These are phyloP conservation scores for Epinotia nisella DNA, from an alignment of 2,888 invertebrate species.

Conservation along the genomic window DNA sequence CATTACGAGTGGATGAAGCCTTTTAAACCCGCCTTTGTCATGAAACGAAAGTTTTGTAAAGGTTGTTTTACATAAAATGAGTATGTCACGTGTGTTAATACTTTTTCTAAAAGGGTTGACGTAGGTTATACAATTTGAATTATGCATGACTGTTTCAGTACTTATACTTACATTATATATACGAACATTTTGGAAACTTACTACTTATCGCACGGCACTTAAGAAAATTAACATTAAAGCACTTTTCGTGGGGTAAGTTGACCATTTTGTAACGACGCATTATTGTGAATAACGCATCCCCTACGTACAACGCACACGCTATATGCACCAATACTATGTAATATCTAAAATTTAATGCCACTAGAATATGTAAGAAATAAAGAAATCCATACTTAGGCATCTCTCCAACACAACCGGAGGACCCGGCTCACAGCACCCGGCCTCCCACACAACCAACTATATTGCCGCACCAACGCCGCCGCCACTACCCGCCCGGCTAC, in stretches of 20 bases:
- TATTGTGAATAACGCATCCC: no score
- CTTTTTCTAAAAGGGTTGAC: slow-evolving; percentile 7
- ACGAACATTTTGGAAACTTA: slow-evolving; percentile 1
- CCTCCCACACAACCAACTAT: no score
- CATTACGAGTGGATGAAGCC: neutral
- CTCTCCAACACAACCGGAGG: no score
- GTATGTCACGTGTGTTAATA: neutral
- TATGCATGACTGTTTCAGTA: neutral
- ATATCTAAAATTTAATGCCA: no score
- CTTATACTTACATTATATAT: neutral
- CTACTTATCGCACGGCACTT: neutral
- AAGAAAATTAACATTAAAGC: slow-evolving; percentile 1
- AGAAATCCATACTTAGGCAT: no score
- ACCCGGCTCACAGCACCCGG: no score
- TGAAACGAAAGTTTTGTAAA: slow-evolving; percentile 5
- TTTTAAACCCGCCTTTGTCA: neutral
- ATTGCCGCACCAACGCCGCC: no score
- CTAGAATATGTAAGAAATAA: no score
- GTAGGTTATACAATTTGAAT: neutral
- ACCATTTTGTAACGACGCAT: neutral
- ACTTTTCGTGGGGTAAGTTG: no score
- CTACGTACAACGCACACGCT: no score
- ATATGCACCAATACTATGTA: no score
- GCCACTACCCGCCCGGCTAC: no score
- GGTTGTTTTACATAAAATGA: neutral